These are phyloP conservation scores for Leptoclinus maculatus DNA, from an alignment of 2,797 vertebrate genomes.

Conservation along the genomic window DNA sequence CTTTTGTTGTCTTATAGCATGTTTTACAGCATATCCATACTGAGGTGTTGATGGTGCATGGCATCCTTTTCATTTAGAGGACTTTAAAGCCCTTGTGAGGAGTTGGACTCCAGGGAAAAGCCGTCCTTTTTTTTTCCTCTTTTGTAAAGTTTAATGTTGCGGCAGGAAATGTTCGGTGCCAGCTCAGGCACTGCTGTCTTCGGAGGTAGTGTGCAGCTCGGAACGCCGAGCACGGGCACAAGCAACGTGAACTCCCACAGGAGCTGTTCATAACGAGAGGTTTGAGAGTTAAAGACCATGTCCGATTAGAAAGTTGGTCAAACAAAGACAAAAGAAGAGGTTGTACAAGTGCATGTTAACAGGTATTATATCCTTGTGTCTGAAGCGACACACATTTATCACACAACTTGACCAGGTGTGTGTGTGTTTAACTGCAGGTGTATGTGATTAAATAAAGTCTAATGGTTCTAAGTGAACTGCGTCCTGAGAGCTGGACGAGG, in stretches of 20 bases:
- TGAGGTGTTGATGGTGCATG: constrained; percentile 66
- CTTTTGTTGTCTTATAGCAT: constrained; percentile 70
- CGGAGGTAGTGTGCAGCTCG: constrained; percentile 13
- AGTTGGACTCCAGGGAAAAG: constrained; percentile 54
- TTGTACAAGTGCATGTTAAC: background rate
- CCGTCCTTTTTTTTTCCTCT: background rate
- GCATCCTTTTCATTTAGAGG: constrained; percentile 59
- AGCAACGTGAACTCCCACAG: constrained; percentile 34
- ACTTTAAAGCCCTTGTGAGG: constrained; percentile 47
- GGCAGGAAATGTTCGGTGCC: constrained; percentile 26
- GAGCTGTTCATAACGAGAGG: constrained; percentile 33
- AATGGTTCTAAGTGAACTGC: constrained; percentile 81
- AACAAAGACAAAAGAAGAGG: constrained; percentile 13
- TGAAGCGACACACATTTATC: constrained; percentile 38
- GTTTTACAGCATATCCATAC: constrained; percentile 72
- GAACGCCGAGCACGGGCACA: constrained; percentile 23
- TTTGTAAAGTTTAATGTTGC: constrained; percentile 64
- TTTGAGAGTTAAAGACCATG: constrained; percentile 34
- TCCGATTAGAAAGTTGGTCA: constrained; percentile 43
- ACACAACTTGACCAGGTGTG: constrained; percentile 62
- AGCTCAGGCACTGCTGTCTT: constrained; percentile 7
- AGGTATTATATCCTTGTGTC: background rate
- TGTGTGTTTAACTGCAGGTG: constrained; percentile 73
- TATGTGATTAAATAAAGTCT: constrained; percentile 81
- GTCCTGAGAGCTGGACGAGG: constrained; percentile 78